phyloP scores from a whole-genome alignment of 2,888 invertebrate species.

The Podotricha telesiphe region DNA sequence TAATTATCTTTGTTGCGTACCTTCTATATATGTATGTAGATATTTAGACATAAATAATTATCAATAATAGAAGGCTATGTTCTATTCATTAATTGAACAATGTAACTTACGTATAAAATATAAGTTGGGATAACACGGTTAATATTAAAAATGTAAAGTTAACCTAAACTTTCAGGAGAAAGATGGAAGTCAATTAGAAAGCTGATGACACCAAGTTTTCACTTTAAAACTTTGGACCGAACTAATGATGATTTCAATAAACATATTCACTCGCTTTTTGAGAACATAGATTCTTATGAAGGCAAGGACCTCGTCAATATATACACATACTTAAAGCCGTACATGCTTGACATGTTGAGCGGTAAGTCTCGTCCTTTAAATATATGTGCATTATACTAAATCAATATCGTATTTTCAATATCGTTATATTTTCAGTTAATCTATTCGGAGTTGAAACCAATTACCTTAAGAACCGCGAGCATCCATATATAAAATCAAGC shows the following conservation, averaged over 20 bases:
- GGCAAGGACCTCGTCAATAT: constrained; percentile 47
- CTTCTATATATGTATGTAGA: no score
- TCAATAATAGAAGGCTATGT: no score
- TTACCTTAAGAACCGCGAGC: constrained; percentile 48
- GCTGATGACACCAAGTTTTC: constrained; percentile 52
- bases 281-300: constrained; percentile 45
- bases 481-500: constrained; percentile 51
- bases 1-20: no score
- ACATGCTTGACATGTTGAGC: constrained; percentile 54
- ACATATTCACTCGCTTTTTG: constrained; percentile 47
- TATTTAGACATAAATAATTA: no score
- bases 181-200: constrained; percentile 47
- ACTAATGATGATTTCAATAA: constrained; percentile 48
- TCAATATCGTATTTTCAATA: no score
- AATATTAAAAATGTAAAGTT: no score
- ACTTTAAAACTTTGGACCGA: constrained; percentile 51
- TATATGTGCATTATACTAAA: no score
- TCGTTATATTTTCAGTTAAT: constrained; percentile 45
- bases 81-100: no score
- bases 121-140: no score
- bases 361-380: constrained; percentile 45
- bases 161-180: neutral
- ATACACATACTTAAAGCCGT: constrained; percentile 52
- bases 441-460: constrained; percentile 52
- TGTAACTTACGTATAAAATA: no score